Evolutionary conservation across 2,113 vertebrate genomes (phyloP).

Genomic region (Ceyx melanurus): DNA sequence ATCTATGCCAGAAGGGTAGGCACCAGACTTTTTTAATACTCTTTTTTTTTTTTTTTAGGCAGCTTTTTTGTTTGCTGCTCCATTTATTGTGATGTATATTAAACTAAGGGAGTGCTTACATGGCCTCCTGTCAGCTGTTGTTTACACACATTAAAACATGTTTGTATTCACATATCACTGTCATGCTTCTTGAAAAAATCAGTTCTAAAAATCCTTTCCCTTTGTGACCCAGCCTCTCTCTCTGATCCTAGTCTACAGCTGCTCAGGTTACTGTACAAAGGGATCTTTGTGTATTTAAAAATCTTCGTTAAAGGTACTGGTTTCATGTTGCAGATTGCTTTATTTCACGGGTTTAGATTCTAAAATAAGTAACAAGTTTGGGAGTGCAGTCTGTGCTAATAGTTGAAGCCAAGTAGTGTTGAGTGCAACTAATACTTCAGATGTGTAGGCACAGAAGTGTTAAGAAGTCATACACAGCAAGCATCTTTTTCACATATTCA

Average conservation of each 20-base stretch:
- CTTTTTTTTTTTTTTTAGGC: neutral
- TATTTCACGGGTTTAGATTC: neutral
- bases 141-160: neutral
- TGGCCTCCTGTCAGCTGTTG: neutral
- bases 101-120: neutral
- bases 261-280: neutral
- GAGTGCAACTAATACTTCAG: neutral
- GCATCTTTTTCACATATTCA: neutral
- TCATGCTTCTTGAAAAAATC: neutral
- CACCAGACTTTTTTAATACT: neutral
- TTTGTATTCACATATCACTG: neutral
- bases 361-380: neutral
- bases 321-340: neutral
- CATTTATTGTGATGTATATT: neutral
- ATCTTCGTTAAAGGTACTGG: neutral
- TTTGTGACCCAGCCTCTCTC: neutral
- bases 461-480: neutral
- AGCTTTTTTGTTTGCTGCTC: neutral
- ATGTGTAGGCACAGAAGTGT: neutral
- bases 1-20: conserved; percentile 94
- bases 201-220: neutral
- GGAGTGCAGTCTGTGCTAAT: neutral
- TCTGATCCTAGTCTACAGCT: neutral
- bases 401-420: neutral
- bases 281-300: neutral